phyloP scores from a whole-genome alignment of 1,140 invertebrate genomes.

The Panagrolaimus sp. region DNA sequence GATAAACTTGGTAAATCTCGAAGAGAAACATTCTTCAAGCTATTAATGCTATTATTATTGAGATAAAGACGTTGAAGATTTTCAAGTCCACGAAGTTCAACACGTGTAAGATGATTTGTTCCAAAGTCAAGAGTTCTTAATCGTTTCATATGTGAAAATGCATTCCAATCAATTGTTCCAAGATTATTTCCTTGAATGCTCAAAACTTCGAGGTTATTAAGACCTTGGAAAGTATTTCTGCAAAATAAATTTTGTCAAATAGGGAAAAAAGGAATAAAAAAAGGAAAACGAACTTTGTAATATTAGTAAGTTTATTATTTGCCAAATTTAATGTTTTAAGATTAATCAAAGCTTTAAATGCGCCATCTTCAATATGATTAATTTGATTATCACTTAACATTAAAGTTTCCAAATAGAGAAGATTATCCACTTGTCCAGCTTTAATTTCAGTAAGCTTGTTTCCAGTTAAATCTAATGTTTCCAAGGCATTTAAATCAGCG shows the following conservation, averaged over 20 bases:
- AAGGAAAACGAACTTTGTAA: conserved; percentile 40
- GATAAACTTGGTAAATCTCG: conserved; percentile 30
- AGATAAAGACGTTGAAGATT: conserved; percentile 45
- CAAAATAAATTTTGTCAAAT: no score
- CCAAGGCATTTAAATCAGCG: conserved; percentile 1
- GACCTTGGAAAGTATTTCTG: conserved; percentile 48
- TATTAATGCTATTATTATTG: conserved; percentile 50
- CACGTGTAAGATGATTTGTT: conserved; percentile 39
- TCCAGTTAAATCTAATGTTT: conserved; percentile 10
- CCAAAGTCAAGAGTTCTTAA: conserved; percentile 45
- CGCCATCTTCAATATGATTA: conserved; percentile 42
- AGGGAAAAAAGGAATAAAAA: not conserved
- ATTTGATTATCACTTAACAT: conserved; percentile 41
- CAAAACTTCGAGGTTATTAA: conserved; percentile 39
- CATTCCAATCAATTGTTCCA: conserved; percentile 28
- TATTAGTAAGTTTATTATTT: conserved; percentile 42
- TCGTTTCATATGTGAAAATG: conserved; percentile 38
- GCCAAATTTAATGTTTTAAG: conserved; percentile 41
- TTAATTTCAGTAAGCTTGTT: conserved; percentile 9
- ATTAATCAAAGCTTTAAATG: conserved; percentile 39
- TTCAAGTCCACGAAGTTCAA: conserved; percentile 33
- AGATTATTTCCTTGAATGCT: conserved; percentile 38
- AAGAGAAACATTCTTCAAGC: conserved; percentile 38
- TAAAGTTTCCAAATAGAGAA: conserved; percentile 27
- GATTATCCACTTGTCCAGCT: conserved; percentile 13